A percentile compares a stretch with the other conserved stretches of the same genome.
phyloP scores from a whole-genome alignment of 2,113 vertebrate genomes.

The Laticauda laticaudata region DNA sequence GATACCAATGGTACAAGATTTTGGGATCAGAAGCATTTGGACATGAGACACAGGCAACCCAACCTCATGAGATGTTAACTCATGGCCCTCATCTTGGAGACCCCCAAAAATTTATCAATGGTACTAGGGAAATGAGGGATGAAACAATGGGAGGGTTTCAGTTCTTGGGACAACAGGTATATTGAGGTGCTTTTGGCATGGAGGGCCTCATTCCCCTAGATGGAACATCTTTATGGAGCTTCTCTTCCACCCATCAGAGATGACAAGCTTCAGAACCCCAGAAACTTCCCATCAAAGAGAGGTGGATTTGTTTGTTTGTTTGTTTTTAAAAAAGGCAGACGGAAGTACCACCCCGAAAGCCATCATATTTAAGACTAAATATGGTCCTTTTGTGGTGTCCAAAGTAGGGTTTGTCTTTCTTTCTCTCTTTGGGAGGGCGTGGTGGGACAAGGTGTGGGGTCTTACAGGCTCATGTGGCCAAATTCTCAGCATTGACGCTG shows the following conservation, averaged over 20 bases:
- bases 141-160: conserved; percentile 42
- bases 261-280: not conserved
- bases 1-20: conserved; percentile 30
- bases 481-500: conserved; percentile 90
- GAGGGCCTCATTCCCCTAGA: conserved; percentile 49
- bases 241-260: not conserved
- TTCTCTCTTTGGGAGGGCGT: conserved; percentile 17
- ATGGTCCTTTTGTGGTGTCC: conserved; percentile 31
- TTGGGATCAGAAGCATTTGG: not conserved
- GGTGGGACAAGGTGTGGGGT: not conserved
- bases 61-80: conserved; percentile 32
- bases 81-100: conserved; percentile 44
- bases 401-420: conserved; percentile 32
- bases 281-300: not conserved
- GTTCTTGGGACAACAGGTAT: conserved; percentile 39
- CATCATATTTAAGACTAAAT: conserved; percentile 33
- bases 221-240: conserved; percentile 40
- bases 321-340: not conserved
- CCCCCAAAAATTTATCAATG: conserved; percentile 46
- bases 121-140: conserved; percentile 55
- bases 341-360: conserved; percentile 19
- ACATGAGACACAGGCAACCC: not conserved
- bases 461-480: conserved; percentile 85
- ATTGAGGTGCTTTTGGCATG: conserved; percentile 31
- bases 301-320: not conserved